Evolutionary conservation across 2,113 vertebrate genomes (phyloP).

Genomic region (Hypanus sabinus): DNA sequence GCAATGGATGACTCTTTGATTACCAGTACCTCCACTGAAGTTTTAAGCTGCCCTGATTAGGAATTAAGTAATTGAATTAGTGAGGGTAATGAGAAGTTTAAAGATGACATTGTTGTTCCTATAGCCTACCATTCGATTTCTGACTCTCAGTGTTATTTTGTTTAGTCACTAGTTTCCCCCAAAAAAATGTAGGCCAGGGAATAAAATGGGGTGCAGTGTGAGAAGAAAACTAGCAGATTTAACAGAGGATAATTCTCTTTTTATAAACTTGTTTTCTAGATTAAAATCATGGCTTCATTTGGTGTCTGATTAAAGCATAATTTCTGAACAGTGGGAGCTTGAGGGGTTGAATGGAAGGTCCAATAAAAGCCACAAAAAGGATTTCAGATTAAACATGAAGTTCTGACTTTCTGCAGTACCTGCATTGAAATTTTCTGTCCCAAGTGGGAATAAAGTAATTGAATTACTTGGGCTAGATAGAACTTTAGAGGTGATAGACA

Average conservation of each 20-base stretch:
- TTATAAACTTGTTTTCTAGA: neutral
- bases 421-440: neutral
- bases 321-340: too few relatives aligned
- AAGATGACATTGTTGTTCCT: neutral
- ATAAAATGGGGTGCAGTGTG: neutral
- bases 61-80: slow-evolving; percentile 11
- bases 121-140: neutral
- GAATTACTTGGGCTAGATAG: neutral
- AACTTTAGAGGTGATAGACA: neutral
- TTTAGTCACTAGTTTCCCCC: neutral
- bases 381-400: too few relatives aligned
- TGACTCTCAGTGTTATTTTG: neutral
- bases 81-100: neutral
- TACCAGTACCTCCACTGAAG: neutral
- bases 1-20: neutral
- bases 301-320: too few relatives aligned
- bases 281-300: neutral
- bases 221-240: too few relatives aligned
- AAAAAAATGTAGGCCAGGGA: neutral
- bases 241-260: neutral
- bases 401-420: neutral
- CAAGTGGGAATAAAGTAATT: neutral
- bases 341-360: too few relatives aligned
- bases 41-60: neutral
- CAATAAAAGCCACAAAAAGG: too few relatives aligned